Conservation (phyloP, 2,113 vertebrate species). For the Silurus glanis region DNA sequence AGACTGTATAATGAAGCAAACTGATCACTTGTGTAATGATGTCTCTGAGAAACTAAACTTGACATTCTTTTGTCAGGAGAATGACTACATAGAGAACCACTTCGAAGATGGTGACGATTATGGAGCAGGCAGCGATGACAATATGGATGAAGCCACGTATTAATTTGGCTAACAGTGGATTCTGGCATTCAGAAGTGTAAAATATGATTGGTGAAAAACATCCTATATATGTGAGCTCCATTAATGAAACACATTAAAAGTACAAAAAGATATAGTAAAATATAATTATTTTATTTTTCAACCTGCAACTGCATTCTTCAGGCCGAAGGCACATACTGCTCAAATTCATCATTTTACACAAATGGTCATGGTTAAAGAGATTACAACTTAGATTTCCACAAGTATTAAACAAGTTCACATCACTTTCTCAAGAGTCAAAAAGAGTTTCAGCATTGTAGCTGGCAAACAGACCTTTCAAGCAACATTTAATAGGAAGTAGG, state of each 20-base stretch:
- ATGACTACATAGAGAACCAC: constrained; percentile 86
- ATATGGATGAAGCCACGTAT: constrained; percentile 87
- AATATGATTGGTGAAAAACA: not conserved
- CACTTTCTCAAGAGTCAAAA: not conserved
- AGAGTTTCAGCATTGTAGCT: constrained; percentile 38
- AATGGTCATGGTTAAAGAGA: constrained; percentile 28
- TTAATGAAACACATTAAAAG: not conserved
- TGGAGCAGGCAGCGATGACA: constrained; percentile 79
- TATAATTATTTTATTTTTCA: constrained; percentile 72
- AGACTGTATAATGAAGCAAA: not conserved
- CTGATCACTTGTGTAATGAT: not conserved
- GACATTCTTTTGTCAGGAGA: constrained; percentile 71
- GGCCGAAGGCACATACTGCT: constrained; percentile 72
- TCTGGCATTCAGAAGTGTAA: not conserved
- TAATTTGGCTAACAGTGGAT: constrained; percentile 53
- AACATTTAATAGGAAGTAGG: constrained; percentile 25
- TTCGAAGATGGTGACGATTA: constrained; percentile 89
- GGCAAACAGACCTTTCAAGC: constrained; percentile 49
- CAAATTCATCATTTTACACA: constrained; percentile 32
- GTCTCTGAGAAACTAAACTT: not conserved
- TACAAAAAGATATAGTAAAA: constrained; percentile 59
- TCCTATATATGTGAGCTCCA: not conserved
- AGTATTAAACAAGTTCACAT: constrained; percentile 26
- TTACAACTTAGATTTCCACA: constrained; percentile 3
- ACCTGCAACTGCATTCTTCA: constrained; percentile 62